These are phyloP conservation scores for Ophioninae sp. DNA, from an alignment of 2,888 invertebrate genomes.

Conservation along the genomic window DNA sequence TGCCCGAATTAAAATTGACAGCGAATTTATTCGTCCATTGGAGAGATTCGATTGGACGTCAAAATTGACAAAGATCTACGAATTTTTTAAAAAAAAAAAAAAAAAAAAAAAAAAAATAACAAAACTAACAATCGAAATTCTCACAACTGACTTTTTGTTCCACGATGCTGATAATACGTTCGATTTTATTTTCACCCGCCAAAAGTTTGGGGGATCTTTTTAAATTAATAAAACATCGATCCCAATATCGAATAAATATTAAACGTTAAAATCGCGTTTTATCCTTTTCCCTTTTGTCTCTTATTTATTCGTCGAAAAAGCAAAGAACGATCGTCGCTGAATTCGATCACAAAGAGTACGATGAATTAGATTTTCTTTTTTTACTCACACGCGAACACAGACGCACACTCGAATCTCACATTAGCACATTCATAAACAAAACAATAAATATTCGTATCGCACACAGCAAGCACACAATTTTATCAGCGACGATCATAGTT, in stretches of 20 bases:
- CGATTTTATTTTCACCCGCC: too few species aligned
- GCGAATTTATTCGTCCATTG: neutral
- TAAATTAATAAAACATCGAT: too few species aligned
- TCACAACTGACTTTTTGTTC: too few species aligned
- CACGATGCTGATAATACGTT: too few species aligned
- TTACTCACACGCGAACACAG: too few species aligned
- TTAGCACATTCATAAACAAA: slow-evolving; percentile 32
- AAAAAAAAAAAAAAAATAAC: too few species aligned
- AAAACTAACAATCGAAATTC: too few species aligned
- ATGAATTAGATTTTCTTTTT: neutral
- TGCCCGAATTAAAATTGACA: neutral
- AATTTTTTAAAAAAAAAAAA: too few species aligned
- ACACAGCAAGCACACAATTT: slow-evolving; percentile 49
- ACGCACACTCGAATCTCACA: slow-evolving; percentile 10
- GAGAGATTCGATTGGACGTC: too few species aligned
- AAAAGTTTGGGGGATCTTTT: too few species aligned
- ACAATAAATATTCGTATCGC: slow-evolving; percentile 60
- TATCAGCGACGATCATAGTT: slow-evolving; percentile 56
- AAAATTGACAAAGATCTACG: too few species aligned
- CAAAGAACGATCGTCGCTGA: slow-evolving; percentile 20
- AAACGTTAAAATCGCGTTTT: neutral
- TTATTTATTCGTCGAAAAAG: too few species aligned
- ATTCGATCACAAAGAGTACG: slow-evolving; percentile 12
- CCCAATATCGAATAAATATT: slow-evolving; percentile 2
- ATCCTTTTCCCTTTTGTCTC: neutral